Base-by-base conservation (phyloP, 2,113 vertebrate genomes). In the Platichthys flesus region DNA sequence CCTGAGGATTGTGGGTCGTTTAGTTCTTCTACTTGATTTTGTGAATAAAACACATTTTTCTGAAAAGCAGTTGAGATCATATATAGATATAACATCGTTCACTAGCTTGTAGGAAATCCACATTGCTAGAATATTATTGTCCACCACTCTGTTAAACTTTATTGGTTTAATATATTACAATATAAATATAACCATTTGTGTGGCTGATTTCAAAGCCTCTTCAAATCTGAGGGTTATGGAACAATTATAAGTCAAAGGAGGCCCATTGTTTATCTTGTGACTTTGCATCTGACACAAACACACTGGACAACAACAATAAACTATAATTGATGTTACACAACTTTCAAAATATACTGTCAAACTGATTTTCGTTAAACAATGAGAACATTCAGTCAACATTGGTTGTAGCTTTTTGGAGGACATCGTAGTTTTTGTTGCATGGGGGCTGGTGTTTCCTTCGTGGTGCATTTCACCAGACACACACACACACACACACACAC, bases 391-490 rank as follows among this genome's bases (percentile, higher is more conserved):
- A 20, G 45, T 61, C 0, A 35, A 37, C 26, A 55, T 74, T 67
- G 62, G 6, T 15, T 55, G 18, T 13, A 16, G 45, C 9, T 61
- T 15, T 57, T 59, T 42, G 9, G 45, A 51, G 21, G 69, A 78
- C 40, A 15, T 79, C 61, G 35, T 49, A 28, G 16, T 79, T 62
- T 78, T 67, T 76, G 49, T 76, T 67, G 18, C 24, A 47, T 15
- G 49, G 63, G 7, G 18, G 57, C 18, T 60, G 58, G 72, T 70
- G 35, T 76, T 76, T 77, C 58, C 59, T 83, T 66, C 20, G 51
- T 62, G 47, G 69, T 69, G 71, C 20, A 5, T 72, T 72, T 66
- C 74, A 65, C 51, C 68, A 73, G 61, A 67, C 3, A 45, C 0
- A 45, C 10, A 45, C 10, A 45, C 10, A 45, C 10, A 45, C 10